These are phyloP conservation scores for Ctenomys sociabilis DNA, from an alignment of 2,113 vertebrate genomes.

Conservation along the genomic window DNA sequence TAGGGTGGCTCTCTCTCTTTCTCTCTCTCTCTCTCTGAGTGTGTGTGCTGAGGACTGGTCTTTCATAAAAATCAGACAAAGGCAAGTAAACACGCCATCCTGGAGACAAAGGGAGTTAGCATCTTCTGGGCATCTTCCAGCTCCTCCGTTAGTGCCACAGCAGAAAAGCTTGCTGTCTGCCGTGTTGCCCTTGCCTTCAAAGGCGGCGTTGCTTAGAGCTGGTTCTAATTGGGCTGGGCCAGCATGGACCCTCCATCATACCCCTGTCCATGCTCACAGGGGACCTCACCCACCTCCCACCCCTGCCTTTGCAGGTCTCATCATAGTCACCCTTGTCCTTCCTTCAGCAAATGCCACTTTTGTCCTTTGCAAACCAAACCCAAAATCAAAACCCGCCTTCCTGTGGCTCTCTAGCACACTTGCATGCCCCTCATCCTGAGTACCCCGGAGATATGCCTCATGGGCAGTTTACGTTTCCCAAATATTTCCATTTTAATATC, in stretches of 20 bases:
- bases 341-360: not conserved
- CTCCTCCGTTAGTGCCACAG: not conserved
- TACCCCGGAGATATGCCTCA: not conserved
- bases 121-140: not conserved
- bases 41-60: not conserved
- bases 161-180: slow-evolving; percentile 45
- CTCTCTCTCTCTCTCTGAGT: too few relatives aligned
- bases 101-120: not conserved
- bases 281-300: not conserved
- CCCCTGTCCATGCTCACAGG: not conserved
- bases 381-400: not conserved
- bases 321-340: not conserved
- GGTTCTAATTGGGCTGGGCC: slow-evolving; percentile 54
- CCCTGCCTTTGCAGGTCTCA: not conserved
- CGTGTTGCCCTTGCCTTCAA: not conserved
- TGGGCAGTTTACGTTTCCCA: slow-evolving; percentile 15
- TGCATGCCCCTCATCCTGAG: not conserved
- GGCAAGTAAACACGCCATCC: not conserved
- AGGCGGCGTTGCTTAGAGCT: slow-evolving; percentile 41
- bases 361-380: not conserved
- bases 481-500: slow-evolving; percentile 51
- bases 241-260: not conserved
- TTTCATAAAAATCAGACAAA: slow-evolving; percentile 24
- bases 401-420: not conserved
- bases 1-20: not conserved